Evolutionary conservation across 2,113 vertebrate genomes (phyloP).

Genomic region (Microcebus lehilahytsara): DNA sequence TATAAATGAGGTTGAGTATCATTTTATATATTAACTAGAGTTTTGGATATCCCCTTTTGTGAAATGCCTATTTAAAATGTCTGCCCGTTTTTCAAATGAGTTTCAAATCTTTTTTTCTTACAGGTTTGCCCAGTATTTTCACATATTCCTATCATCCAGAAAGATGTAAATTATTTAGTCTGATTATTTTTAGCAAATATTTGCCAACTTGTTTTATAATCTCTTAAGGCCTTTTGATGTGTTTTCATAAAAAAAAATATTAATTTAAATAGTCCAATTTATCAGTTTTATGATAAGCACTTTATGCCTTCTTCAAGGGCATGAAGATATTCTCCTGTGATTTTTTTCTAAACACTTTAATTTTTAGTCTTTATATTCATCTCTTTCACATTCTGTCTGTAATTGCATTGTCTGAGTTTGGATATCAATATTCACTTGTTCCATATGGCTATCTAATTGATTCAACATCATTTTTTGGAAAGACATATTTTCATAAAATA

Average conservation of each 20-base stretch:
- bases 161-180: neutral
- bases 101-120: neutral
- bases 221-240: neutral
- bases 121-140: neutral
- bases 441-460: neutral
- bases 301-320: neutral
- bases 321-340: neutral
- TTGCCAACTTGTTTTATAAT: neutral
- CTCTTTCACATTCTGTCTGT: neutral
- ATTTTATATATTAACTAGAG: neutral
- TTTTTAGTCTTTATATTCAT: neutral
- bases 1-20: neutral
- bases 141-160: neutral
- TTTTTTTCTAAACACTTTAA: neutral
- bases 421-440: constrained; percentile 15
- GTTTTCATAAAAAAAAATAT: neutral
- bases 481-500: neutral
- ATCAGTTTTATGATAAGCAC: neutral
- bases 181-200: neutral
- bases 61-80: neutral
- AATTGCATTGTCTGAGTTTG: neutral
- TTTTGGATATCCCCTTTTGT: neutral
- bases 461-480: neutral
- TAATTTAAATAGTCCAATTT: constrained; percentile 28
- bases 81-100: neutral